Conservation (phyloP, 2,113 vertebrate genomes). For the Ptilorrhoa leucosticta region DNA sequence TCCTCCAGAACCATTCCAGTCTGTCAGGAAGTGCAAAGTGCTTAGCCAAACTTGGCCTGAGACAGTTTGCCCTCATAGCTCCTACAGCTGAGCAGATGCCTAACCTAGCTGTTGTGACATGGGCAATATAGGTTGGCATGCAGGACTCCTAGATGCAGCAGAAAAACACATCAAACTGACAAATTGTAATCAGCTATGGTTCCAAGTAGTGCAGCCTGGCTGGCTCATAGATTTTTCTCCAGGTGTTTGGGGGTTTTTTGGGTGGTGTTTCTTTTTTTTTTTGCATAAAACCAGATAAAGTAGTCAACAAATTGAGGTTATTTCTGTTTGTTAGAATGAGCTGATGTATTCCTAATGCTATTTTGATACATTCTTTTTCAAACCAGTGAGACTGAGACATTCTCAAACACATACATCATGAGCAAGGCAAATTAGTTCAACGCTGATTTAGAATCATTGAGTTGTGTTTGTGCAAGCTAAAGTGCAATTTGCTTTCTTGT, state of each 20-base stretch:
- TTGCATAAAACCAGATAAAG: neutral
- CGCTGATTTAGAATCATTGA: conserved; percentile 68
- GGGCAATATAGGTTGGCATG: neutral
- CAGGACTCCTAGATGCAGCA: neutral
- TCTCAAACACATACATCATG: neutral
- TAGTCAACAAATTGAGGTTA: neutral
- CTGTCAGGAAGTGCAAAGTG: neutral
- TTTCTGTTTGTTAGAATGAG: neutral
- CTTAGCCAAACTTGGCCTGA: neutral
- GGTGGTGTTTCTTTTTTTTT: neutral
- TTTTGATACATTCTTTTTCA: neutral
- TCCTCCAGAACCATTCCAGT: neutral
- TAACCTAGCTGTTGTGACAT: neutral
- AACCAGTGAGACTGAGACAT: neutral
- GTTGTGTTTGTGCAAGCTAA: conserved; percentile 60
- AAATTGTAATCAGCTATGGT: neutral
- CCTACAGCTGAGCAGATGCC: neutral
- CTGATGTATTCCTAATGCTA: neutral
- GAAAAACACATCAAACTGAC: neutral
- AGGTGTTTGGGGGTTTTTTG: neutral
- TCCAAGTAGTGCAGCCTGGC: neutral
- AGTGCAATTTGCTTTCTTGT: conserved; percentile 71
- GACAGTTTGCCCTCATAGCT: neutral
- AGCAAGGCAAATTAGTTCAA: conserved; percentile 20
- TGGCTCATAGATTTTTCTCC: neutral